Conservation (phyloP, 2,797 vertebrate species). For the Microctenopoma steveboyesi region DNA sequence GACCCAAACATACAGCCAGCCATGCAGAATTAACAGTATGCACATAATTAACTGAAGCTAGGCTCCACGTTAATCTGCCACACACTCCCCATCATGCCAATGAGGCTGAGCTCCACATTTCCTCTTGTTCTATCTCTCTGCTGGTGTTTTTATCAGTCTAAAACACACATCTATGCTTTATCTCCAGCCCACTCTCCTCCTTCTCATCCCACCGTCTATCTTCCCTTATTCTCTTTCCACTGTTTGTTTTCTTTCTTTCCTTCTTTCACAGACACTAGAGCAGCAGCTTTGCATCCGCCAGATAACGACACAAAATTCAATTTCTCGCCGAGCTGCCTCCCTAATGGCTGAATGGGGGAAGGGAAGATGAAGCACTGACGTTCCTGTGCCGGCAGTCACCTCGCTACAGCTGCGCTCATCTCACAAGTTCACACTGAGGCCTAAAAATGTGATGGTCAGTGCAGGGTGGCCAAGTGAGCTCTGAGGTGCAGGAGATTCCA, state of each 20-base stretch:
- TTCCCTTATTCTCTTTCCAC: slow-evolving; percentile 19
- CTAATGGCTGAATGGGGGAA: slow-evolving; percentile 61
- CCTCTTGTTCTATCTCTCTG: slow-evolving; percentile 6
- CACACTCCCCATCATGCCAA: slow-evolving; percentile 42
- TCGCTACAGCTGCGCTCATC: slow-evolving; percentile 19
- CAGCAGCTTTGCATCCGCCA: slow-evolving; percentile 70
- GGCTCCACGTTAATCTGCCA: slow-evolving; percentile 60
- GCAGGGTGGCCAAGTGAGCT: background rate
- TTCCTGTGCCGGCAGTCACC: slow-evolving; percentile 18
- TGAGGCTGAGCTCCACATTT: slow-evolving; percentile 53
- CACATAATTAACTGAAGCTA: slow-evolving; percentile 70
- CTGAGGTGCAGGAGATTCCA: background rate
- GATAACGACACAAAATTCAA: slow-evolving; percentile 80
- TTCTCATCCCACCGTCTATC: slow-evolving; percentile 19
- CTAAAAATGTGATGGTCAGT: background rate
- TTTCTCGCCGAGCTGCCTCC: slow-evolving; percentile 73
- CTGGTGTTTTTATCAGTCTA: slow-evolving; percentile 47
- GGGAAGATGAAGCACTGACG: background rate
- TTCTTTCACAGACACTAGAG: slow-evolving; percentile 45
- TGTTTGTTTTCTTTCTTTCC: slow-evolving; percentile 38
- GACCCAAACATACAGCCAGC: slow-evolving; percentile 53
- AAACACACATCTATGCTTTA: slow-evolving; percentile 40
- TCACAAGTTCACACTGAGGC: background rate
- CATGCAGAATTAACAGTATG: slow-evolving; percentile 64
- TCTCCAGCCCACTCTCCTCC: slow-evolving; percentile 25